Evolutionary conservation across 2,888 invertebrate species (phyloP).

Genomic region (Elaeidobius kamerunicus): DNA sequence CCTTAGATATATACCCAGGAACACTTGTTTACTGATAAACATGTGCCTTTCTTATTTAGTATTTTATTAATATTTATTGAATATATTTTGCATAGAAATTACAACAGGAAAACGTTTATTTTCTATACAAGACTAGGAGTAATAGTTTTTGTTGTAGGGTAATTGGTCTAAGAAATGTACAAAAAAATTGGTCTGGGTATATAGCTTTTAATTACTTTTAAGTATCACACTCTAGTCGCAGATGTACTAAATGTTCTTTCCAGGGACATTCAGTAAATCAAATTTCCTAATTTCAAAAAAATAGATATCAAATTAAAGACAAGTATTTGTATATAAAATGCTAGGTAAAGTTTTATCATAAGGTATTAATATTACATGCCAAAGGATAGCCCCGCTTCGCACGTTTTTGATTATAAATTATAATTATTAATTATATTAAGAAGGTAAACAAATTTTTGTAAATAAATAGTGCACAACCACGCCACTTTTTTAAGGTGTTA

Average conservation of each 20-base stretch:
- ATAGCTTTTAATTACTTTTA: constrained; percentile 11
- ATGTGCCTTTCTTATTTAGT: not conserved
- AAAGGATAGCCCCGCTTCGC: constrained; percentile 6
- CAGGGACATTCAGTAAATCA: too few relatives aligned
- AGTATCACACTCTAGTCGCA: constrained; percentile 13
- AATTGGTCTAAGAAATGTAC: not conserved
- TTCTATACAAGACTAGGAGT: not conserved
- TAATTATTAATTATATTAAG: constrained; percentile 18
- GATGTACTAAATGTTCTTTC: too few relatives aligned
- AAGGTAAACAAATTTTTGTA: constrained; percentile 24
- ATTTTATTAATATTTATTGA: not conserved
- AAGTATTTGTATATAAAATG: constrained; percentile 19
- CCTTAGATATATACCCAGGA: not conserved
- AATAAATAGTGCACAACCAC: constrained; percentile 44
- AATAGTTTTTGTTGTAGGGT: not conserved
- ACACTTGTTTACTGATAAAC: not conserved
- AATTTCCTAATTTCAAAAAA: constrained; percentile 12
- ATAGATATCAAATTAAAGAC: constrained; percentile 17
- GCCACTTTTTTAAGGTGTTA: constrained; percentile 19
- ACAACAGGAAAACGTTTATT: not conserved
- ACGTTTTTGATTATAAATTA: constrained; percentile 14
- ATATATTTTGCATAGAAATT: not conserved
- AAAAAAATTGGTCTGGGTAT: constrained; percentile 7
- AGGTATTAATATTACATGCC: constrained; percentile 5
- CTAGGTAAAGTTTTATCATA: constrained; percentile 11